Conservation (phyloP, 2,113 vertebrate species). For the Phalacrocorax pelagicus region DNA sequence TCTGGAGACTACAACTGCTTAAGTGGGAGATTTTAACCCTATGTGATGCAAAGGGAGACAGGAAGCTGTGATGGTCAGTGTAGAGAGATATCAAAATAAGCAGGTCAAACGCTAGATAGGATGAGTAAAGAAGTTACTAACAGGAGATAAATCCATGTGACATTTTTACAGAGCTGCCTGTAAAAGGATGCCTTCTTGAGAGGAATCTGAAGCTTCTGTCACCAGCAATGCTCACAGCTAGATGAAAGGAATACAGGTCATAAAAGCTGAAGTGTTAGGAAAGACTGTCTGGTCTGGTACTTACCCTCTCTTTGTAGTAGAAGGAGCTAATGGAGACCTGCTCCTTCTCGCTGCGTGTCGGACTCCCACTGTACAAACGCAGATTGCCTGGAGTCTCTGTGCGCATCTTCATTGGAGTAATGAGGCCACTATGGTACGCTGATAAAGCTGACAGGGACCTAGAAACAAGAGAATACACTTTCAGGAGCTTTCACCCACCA, state of each 20-base stretch:
- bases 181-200: neutral
- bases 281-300: neutral
- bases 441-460: constrained; percentile 96
- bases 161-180: neutral
- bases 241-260: neutral
- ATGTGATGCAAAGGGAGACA: neutral
- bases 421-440: constrained; percentile 92
- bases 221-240: neutral
- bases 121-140: neutral
- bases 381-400: constrained; percentile 90
- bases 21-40: neutral
- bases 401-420: constrained; percentile 98
- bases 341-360: constrained; percentile 93
- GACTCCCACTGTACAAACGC: constrained; percentile 92
- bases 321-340: constrained; percentile 98
- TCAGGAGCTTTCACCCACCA: neutral
- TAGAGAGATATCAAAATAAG: neutral
- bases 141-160: neutral
- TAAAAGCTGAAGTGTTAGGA: neutral
- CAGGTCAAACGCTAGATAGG: neutral
- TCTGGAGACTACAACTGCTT: neutral
- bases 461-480: neutral
- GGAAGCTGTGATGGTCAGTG: neutral
- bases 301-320: constrained; percentile 98
- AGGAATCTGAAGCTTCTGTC: neutral